A percentile compares a stretch with the other conserved stretches of the same genome.
Evolutionary conservation across 2,888 invertebrate species (phyloP).

Genomic region (Drosophila eohydei): DNA sequence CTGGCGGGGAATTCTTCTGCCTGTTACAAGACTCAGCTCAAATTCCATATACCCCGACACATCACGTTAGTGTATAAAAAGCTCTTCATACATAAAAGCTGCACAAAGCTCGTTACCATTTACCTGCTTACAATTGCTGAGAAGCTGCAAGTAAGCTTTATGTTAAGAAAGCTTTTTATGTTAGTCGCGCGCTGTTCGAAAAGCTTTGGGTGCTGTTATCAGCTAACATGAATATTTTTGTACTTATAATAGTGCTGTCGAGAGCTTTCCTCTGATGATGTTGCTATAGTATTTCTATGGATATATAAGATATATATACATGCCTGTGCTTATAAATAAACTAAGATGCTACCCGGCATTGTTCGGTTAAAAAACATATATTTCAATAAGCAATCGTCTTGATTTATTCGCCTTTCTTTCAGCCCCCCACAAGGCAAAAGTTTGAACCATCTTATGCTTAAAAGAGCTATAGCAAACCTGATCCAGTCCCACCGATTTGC

Average conservation of each 20-base stretch:
- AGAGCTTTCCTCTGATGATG: background rate
- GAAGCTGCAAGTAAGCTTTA: background rate
- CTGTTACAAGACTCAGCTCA: background rate
- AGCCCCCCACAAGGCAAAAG: too few relatives aligned
- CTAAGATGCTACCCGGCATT: background rate
- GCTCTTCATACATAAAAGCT: background rate
- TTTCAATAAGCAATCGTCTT: background rate
- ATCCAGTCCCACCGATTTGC: background rate
- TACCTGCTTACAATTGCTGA: too few relatives aligned
- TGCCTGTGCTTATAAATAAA: background rate
- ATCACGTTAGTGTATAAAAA: background rate
- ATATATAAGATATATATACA: background rate
- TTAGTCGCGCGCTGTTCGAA: background rate
- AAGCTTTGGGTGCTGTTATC: conserved; percentile 1
- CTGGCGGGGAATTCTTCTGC: background rate
- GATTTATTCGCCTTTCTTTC: background rate
- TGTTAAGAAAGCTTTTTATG: background rate
- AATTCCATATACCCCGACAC: background rate
- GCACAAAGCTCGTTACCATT: background rate
- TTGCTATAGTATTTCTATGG: background rate
- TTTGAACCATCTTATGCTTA: background rate
- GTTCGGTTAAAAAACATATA: background rate
- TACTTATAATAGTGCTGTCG: background rate
- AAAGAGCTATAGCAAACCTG: background rate
- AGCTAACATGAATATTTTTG: background rate